These are phyloP conservation scores for Malurus cyaneus DNA, from an alignment of 2,113 vertebrate genomes.

Conservation along the genomic window DNA sequence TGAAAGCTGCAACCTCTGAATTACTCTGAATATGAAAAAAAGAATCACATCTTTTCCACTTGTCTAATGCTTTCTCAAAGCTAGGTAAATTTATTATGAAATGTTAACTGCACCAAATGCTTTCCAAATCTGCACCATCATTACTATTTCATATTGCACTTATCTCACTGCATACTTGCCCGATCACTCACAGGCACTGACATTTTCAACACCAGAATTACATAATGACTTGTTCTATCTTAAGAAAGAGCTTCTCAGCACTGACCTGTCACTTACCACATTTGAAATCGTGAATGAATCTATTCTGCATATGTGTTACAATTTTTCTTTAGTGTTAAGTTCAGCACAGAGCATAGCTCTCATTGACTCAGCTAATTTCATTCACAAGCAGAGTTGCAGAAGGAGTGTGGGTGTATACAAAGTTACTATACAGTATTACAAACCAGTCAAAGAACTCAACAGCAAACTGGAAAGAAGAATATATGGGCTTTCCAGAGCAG, in stretches of 20 bases:
- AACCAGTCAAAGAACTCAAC: neutral
- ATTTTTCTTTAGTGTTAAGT: neutral
- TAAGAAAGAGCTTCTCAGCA: neutral
- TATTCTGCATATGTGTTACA: neutral
- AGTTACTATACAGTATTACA: neutral
- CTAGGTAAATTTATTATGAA: slow-evolving; percentile 11
- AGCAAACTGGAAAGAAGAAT: neutral
- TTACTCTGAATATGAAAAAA: neutral
- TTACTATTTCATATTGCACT: slow-evolving; percentile 40
- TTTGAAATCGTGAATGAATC: neutral
- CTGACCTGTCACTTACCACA: neutral
- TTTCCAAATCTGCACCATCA: neutral
- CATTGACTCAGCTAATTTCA: slow-evolving; percentile 6
- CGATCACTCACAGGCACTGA: neutral
- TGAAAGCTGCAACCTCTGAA: neutral
- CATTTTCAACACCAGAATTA: slow-evolving; percentile 19
- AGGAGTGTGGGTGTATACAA: neutral
- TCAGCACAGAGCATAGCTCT: neutral
- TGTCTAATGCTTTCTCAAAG: neutral
- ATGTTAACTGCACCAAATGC: slow-evolving; percentile 19
- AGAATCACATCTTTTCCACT: neutral
- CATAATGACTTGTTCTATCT: neutral
- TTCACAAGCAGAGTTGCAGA: slow-evolving; percentile 9
- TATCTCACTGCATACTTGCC: slow-evolving; percentile 1
- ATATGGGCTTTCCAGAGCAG: neutral